phyloP scores from a whole-genome alignment of 2,888 invertebrate species.

The Epicampocera succincta region DNA sequence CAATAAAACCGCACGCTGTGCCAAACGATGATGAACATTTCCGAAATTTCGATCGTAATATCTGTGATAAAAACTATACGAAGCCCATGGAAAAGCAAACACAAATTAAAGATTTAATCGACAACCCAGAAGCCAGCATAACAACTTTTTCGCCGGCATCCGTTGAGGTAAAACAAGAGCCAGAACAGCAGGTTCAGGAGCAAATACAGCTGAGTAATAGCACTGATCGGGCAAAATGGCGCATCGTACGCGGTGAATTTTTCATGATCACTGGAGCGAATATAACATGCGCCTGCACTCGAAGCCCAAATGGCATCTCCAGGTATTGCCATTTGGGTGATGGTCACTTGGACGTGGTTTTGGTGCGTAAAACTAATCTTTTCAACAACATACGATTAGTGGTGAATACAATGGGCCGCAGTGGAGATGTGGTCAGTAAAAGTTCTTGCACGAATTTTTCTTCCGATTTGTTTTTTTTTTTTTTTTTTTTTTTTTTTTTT shows the following conservation, averaged over 20 bases:
- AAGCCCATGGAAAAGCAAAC: constrained; percentile 58
- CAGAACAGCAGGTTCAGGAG: background rate
- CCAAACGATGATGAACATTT: constrained; percentile 53
- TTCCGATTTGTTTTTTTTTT: background rate
- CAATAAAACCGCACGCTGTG: background rate
- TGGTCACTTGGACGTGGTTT: constrained; percentile 89
- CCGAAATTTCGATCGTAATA: constrained; percentile 57
- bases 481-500: constrained; percentile 37
- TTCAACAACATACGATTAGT: constrained; percentile 88
- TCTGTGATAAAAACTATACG: constrained; percentile 58
- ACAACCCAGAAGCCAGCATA: constrained; percentile 8
- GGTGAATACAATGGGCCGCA: constrained; percentile 84
- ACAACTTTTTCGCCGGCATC: constrained; percentile 39
- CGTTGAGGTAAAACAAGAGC: constrained; percentile 21
- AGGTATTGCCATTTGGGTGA: constrained; percentile 90
- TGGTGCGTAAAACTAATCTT: constrained; percentile 88
- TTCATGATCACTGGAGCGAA: constrained; percentile 90
- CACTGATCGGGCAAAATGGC: constrained; percentile 79
- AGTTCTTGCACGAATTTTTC: background rate
- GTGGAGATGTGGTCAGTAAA: constrained; percentile 85
- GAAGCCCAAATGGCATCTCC: constrained; percentile 89
- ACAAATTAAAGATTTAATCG: constrained; percentile 55
- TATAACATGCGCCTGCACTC: constrained; percentile 88
- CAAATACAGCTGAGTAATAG: background rate
- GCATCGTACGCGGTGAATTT: constrained; percentile 87